Percentiles rank a stretch among this genome's conserved stretches.
Conservation (phyloP, 2,888 invertebrate species). For the Alitta virens region DNA sequence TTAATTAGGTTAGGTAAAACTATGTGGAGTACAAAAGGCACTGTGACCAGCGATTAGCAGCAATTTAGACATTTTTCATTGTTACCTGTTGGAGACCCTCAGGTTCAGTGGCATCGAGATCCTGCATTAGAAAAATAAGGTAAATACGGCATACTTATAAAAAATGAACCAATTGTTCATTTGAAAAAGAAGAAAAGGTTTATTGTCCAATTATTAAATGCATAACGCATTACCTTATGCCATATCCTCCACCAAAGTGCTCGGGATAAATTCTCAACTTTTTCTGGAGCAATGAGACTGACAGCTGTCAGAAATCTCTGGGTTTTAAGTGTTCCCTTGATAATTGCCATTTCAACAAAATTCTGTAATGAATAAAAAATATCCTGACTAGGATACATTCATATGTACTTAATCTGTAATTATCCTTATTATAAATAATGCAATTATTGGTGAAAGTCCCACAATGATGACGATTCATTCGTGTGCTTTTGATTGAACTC, state of each 20-base stretch:
- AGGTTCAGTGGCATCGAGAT: conserved; percentile 48
- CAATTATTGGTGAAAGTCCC: neutral
- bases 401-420: neutral
- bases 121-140: too few relatives aligned
- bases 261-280: conserved; percentile 48
- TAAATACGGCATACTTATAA: too few relatives aligned
- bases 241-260: conserved; percentile 54
- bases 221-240: conserved; percentile 47
- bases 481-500: neutral
- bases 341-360: conserved; percentile 40
- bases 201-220: too few relatives aligned
- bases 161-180: too few relatives aligned
- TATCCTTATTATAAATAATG: neutral
- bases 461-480: too few relatives aligned
- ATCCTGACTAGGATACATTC: too few relatives aligned
- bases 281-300: conserved; percentile 42
- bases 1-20: too few relatives aligned
- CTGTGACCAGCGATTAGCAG: neutral
- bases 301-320: conserved; percentile 55
- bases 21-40: too few relatives aligned
- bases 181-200: too few relatives aligned
- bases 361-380: conserved; percentile 38
- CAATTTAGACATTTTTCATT: neutral
- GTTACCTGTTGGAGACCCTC: conserved; percentile 41
- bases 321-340: conserved; percentile 28